Conservation (phyloP, 1,140 invertebrate species). For the Agrypnia vestita region DNA sequence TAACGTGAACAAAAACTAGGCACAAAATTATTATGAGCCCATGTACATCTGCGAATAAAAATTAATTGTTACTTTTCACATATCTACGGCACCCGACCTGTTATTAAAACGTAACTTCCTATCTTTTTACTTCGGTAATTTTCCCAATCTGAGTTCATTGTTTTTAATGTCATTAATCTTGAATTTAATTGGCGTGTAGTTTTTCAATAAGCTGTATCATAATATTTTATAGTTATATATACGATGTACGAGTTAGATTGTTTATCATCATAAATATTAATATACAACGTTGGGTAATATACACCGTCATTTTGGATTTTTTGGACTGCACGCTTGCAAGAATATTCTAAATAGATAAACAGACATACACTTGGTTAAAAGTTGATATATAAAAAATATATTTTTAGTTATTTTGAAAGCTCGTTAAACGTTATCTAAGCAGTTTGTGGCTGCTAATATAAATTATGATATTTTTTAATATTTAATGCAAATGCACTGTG, state of each 20-base stretch:
- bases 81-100: too few species aligned
- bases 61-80: too few species aligned
- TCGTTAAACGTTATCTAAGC: too few species aligned
- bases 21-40: too few species aligned
- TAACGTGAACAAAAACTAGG: too few species aligned
- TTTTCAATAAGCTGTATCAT: slow-evolving; percentile 11
- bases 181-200: slow-evolving; percentile 11
- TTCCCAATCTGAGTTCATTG: neutral
- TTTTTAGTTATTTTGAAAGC: too few species aligned
- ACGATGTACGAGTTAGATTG: neutral
- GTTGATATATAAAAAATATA: too few species aligned
- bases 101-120: neutral
- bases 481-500: too few species aligned
- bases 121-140: neutral
- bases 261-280: neutral
- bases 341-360: neutral
- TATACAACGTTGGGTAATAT: neutral
- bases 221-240: slow-evolving; percentile 15
- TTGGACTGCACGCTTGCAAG: neutral
- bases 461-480: too few species aligned
- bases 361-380: too few species aligned
- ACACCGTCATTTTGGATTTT: slow-evolving; percentile 8
- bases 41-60: too few species aligned
- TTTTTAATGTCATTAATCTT: neutral
- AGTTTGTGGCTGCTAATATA: too few species aligned